phyloP scores from a whole-genome alignment of 2,113 vertebrate genomes.

The Pelodiscus sinensis region DNA sequence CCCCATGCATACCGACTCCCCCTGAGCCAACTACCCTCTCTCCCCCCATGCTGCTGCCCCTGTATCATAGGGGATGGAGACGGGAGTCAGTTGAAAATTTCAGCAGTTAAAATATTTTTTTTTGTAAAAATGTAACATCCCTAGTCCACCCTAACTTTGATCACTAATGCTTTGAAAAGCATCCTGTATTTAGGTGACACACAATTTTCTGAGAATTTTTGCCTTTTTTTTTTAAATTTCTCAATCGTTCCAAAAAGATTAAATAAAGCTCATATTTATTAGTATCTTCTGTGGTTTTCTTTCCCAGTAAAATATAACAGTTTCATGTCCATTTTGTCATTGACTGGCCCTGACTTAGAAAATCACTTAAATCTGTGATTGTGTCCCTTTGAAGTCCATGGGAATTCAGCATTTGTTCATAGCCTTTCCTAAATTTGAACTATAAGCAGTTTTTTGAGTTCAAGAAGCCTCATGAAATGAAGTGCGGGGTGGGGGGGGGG shows the following conservation, averaged over 20 bases:
- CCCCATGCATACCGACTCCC: too few species aligned
- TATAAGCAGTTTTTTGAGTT: background rate
- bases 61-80: too few species aligned
- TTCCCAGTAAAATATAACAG: background rate
- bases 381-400: background rate
- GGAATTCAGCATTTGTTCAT: background rate
- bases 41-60: too few species aligned
- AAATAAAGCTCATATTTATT: background rate
- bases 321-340: background rate
- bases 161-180: background rate
- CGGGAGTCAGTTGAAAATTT: too few species aligned
- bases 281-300: background rate
- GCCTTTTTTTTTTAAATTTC: background rate
- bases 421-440: background rate
- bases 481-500: too few species aligned
- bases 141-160: background rate
- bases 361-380: background rate
- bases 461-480: background rate
- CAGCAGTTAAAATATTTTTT: too few species aligned
- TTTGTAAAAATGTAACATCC: too few species aligned
- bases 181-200: background rate
- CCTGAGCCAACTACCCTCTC: too few species aligned
- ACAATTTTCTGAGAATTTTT: background rate
- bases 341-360: background rate
- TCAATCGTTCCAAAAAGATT: background rate